phyloP scores from a whole-genome alignment of 2,797 vertebrate genomes.

The Xiphophorus birchmanni region DNA sequence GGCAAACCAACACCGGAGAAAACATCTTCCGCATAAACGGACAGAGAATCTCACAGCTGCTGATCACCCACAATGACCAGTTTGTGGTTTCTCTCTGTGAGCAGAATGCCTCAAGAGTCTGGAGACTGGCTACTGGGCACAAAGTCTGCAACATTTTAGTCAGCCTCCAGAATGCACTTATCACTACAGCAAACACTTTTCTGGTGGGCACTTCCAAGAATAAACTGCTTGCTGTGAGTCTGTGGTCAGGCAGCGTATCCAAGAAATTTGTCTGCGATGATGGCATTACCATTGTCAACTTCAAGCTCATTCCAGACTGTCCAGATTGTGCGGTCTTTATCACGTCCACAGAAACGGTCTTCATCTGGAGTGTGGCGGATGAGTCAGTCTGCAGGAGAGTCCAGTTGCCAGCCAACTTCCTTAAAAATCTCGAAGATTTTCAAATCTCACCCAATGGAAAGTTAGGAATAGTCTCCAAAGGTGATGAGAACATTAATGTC shows the following conservation, averaged over 20 bases:
- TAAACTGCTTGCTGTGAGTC: constrained; percentile 95
- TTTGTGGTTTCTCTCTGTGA: constrained; percentile 99
- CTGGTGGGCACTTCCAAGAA: constrained; percentile 95
- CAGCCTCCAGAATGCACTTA: constrained; percentile 94
- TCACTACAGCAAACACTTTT: constrained; percentile 98
- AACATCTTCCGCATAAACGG: constrained; percentile 98
- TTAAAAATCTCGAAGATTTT: constrained; percentile 96
- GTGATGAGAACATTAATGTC: constrained; percentile 96
- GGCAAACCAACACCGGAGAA: constrained; percentile 93
- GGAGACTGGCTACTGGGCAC: constrained; percentile 96
- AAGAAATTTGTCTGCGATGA: constrained; percentile 98
- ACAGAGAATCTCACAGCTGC: constrained; percentile 94
- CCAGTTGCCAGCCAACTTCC: constrained; percentile 92
- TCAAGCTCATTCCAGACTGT: constrained; percentile 96
- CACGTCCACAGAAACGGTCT: constrained; percentile 94
- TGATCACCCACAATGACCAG: constrained; percentile 98
- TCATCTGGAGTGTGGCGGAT: constrained; percentile 96
- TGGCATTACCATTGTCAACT: constrained; percentile 92
- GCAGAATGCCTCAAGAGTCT: constrained; percentile 96
- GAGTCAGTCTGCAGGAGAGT: constrained; percentile 95
- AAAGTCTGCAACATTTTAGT: constrained; percentile 98
- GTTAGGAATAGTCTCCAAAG: constrained; percentile 94
- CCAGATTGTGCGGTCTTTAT: constrained; percentile 95
- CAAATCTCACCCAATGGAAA: constrained; percentile 98
- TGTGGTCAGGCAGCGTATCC: constrained; percentile 98